Percentiles rank a stretch among this genome's conserved stretches.
Conservation (phyloP, 1,140 invertebrate species). For the Drosophila dunni region DNA sequence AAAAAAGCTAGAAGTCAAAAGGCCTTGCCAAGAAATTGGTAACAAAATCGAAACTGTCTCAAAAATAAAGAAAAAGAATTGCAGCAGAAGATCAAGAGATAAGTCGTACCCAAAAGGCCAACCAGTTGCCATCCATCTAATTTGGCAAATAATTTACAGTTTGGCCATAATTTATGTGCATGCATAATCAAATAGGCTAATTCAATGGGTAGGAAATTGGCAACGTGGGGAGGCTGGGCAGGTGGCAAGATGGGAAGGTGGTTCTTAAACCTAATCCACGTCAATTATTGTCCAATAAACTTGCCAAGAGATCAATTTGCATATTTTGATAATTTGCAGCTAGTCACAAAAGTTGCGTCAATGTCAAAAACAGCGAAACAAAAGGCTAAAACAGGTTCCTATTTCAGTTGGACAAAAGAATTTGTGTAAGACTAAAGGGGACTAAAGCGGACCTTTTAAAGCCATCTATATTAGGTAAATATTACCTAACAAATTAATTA, state of each 20-base stretch:
- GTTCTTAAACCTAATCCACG: conserved; percentile 51
- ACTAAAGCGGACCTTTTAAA: conserved; percentile 2
- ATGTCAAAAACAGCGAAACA: conserved; percentile 8
- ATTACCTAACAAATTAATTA: conserved; percentile 27
- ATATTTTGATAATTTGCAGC: conserved; percentile 72
- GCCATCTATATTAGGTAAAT: neutral
- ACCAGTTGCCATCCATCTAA: conserved; percentile 49
- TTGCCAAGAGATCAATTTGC: conserved; percentile 47
- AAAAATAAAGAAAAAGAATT: neutral
- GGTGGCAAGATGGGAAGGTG: neutral
- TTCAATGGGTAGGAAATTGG: conserved; percentile 8
- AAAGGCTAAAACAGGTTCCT: conserved; percentile 26
- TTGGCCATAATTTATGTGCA: conserved; percentile 68
- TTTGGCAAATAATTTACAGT: conserved; percentile 69
- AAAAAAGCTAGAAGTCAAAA: conserved; percentile 8
- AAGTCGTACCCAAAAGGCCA: conserved; percentile 43
- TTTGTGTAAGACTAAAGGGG: conserved; percentile 15
- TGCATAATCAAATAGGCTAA: conserved; percentile 56
- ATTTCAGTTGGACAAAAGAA: neutral
- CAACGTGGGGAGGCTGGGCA: neutral
- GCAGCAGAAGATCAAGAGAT: conserved; percentile 22
- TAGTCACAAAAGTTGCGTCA: conserved; percentile 39
- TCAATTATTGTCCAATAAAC: conserved; percentile 52
- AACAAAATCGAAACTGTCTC: conserved; percentile 8
- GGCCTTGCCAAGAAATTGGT: conserved; percentile 35